phyloP scores from a whole-genome alignment of 2,888 invertebrate species.

The Stratiomys singularior region DNA sequence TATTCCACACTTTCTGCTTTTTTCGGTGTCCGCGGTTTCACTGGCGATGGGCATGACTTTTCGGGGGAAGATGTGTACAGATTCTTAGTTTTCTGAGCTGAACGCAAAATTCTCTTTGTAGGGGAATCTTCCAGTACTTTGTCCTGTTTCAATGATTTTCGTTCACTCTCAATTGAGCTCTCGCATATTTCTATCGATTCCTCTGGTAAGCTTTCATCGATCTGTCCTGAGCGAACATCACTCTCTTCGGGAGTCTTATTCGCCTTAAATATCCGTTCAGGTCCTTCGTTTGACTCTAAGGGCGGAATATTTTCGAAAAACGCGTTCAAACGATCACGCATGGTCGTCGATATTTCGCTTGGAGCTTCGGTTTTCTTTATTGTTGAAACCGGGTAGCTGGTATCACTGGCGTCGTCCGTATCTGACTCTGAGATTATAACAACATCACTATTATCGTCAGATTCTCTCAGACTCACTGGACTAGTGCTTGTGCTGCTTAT shows the following conservation, averaged over 20 bases:
- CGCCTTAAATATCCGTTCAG: neutral
- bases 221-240: neutral
- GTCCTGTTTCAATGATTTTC: neutral
- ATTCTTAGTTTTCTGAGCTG: neutral
- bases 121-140: neutral
- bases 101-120: neutral
- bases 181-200: constrained; percentile 61
- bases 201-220: constrained; percentile 53
- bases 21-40: neutral
- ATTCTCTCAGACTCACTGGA: neutral
- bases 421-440: constrained; percentile 17
- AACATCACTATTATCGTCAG: constrained; percentile 24
- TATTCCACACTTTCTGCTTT: neutral
- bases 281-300: constrained; percentile 32
- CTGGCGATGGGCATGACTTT: neutral
- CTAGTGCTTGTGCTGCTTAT: constrained; percentile 18
- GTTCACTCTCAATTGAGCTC: constrained; percentile 58
- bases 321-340: constrained; percentile 1
- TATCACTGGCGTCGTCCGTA: neutral
- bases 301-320: constrained; percentile 40
- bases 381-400: constrained; percentile 18
- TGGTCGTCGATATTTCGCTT: neutral
- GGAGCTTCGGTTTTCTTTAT: neutral
- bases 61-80: neutral
- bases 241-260: neutral